These are phyloP conservation scores for Xiphophorus hellerii DNA, from an alignment of 2,113 vertebrate genomes.

Conservation along the genomic window DNA sequence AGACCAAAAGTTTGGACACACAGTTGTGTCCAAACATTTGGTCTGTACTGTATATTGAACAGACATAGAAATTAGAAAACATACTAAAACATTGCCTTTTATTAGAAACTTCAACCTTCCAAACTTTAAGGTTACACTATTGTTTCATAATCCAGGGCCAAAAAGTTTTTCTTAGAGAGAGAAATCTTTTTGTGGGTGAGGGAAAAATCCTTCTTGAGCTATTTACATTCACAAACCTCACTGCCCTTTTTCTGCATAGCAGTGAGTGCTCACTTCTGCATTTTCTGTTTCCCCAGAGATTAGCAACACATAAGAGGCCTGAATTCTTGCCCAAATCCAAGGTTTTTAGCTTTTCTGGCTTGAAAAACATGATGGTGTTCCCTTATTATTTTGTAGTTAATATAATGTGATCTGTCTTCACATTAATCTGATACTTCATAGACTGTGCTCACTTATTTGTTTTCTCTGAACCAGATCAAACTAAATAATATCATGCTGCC, in stretches of 20 bases:
- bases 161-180: not conserved
- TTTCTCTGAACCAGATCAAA: constrained; percentile 5
- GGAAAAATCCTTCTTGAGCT: not conserved
- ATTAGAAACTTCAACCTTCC: not conserved
- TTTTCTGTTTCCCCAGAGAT: not conserved
- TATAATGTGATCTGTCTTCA: not conserved
- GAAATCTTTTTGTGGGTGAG: not conserved
- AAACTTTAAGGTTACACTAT: not conserved
- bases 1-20: too few relatives aligned
- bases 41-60: too few relatives aligned
- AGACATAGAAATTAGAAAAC: too few relatives aligned
- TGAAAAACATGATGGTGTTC: not conserved
- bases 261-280: not conserved
- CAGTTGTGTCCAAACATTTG: too few relatives aligned
- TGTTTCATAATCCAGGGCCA: not conserved
- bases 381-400: not conserved
- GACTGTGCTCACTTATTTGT: constrained; percentile 1
- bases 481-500: constrained; percentile 1
- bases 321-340: not conserved
- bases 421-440: constrained; percentile 30
- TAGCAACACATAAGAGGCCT: not conserved
- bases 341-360: not conserved
- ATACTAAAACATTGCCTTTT: too few relatives aligned
- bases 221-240: not conserved
- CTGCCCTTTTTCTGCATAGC: not conserved